Evolutionary conservation across 1,140 invertebrate genomes (phyloP).

Genomic region (Aphis gossypii): DNA sequence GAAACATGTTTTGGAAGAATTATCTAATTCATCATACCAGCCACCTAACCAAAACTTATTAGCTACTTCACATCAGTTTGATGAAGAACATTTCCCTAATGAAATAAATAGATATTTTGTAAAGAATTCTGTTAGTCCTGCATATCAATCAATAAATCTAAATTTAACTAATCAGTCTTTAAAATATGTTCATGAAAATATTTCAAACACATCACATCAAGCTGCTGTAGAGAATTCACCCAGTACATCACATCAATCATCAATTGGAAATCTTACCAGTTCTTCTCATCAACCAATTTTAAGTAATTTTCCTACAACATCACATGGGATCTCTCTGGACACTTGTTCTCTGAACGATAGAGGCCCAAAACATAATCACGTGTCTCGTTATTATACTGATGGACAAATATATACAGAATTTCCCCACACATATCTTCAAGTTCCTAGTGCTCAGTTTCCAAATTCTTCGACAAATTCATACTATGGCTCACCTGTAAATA

Average conservation of each 20-base stretch:
- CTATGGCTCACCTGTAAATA: constrained; percentile 34
- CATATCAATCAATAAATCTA: not conserved
- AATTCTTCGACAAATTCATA: constrained; percentile 38
- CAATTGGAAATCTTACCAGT: constrained; percentile 1
- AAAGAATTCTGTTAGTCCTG: not conserved
- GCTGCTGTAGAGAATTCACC: not conserved
- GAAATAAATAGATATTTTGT: constrained; percentile 34
- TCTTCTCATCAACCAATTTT: constrained; percentile 35
- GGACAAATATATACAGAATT: constrained; percentile 44
- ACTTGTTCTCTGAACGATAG: constrained; percentile 31
- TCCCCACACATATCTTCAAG: constrained; percentile 40
- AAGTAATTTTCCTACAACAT: constrained; percentile 25
- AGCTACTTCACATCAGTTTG: constrained; percentile 10
- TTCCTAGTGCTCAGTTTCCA: constrained; percentile 44
- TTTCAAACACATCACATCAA: constrained; percentile 13
- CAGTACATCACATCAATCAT: constrained; percentile 25
- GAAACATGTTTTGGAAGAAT: constrained; percentile 41
- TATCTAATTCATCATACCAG: constrained; percentile 15
- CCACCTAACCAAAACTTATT: constrained; percentile 6
- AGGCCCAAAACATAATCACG: not conserved
- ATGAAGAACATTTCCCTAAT: constrained; percentile 28
- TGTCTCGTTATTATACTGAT: constrained; percentile 32
- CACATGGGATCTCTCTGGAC: not conserved
- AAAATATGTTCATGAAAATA: constrained; percentile 39
- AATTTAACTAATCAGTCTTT: constrained; percentile 7